Evolutionary conservation across 2,888 invertebrate species (phyloP).

Genomic region (Ganaspis brasiliensis): DNA sequence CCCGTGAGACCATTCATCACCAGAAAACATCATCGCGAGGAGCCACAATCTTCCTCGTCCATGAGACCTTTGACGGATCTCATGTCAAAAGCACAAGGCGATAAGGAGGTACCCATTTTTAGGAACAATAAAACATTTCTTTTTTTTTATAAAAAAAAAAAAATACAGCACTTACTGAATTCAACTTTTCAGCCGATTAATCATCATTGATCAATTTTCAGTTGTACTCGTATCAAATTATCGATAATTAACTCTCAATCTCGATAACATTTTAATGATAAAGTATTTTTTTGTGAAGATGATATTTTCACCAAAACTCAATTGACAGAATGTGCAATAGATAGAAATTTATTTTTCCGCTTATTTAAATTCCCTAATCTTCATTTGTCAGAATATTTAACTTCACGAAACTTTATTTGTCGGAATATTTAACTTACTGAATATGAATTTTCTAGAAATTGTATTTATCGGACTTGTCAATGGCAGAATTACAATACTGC

Average conservation of each 20-base stretch:
- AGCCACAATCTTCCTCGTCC: conserved; percentile 48
- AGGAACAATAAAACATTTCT: not conserved
- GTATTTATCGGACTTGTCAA: no score
- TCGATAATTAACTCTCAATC: not conserved
- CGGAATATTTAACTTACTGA: no score
- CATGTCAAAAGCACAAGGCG: conserved; percentile 70
- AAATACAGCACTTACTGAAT: not conserved
- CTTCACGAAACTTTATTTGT: no score
- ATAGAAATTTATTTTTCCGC: no score
- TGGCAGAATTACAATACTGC: no score
- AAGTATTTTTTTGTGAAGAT: not conserved
- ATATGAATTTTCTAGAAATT: no score
- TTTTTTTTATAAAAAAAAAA: conserved; percentile 3
- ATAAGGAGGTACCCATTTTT: conserved; percentile 66
- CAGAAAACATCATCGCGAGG: conserved; percentile 67
- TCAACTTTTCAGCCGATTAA: not conserved
- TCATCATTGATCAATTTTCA: not conserved
- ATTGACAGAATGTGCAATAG: no score
- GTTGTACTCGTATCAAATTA: not conserved
- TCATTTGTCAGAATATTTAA: no score
- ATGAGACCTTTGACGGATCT: conserved; percentile 69
- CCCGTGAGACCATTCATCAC: conserved; percentile 66
- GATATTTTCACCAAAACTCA: no score
- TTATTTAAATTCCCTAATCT: no score
- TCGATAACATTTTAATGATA: not conserved